Conservation (phyloP, 2,888 invertebrate species). For the Blastobasis lacticolella region DNA sequence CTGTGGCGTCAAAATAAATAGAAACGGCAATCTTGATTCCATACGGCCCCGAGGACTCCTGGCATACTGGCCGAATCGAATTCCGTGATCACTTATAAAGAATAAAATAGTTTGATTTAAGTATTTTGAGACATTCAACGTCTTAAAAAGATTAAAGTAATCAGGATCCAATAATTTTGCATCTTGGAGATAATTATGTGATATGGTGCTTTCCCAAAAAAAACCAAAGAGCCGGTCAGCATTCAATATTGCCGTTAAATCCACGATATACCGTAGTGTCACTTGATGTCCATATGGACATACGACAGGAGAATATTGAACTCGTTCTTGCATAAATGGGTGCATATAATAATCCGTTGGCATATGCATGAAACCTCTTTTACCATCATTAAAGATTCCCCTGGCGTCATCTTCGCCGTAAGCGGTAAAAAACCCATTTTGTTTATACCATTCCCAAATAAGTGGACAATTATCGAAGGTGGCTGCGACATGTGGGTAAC, state of each 20-base stretch:
- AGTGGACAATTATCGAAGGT: slow-evolving; percentile 83
- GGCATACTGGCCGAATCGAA: slow-evolving; percentile 84
- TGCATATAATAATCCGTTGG: not conserved
- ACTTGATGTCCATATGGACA: slow-evolving; percentile 77
- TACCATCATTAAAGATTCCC: not conserved
- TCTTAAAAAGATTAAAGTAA: slow-evolving; percentile 68
- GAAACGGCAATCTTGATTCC: slow-evolving; percentile 87
- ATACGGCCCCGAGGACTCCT: slow-evolving; percentile 84
- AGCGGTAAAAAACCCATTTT: slow-evolving; percentile 79
- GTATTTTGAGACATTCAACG: slow-evolving; percentile 51
- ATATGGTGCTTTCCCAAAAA: slow-evolving; percentile 83
- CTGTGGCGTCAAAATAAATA: slow-evolving; percentile 78
- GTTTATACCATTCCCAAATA: slow-evolving; percentile 83
- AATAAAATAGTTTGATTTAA: slow-evolving; percentile 77
- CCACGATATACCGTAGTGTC: slow-evolving; percentile 72
- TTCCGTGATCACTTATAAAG: slow-evolving; percentile 88
- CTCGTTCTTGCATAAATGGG: not conserved
- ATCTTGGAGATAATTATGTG: slow-evolving; percentile 85
- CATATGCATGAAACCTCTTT: not conserved
- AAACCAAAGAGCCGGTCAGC: slow-evolving; percentile 75
- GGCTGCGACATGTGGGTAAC: slow-evolving; percentile 66
- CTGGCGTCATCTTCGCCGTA: slow-evolving; percentile 83
- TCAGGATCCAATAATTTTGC: slow-evolving; percentile 79
- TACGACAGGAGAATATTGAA: slow-evolving; percentile 74
- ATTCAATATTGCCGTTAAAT: too few relatives aligned